Evolutionary conservation across 2,797 vertebrate genomes (phyloP), one percentile per base, ranked within the genome.

Genomic region (Sebastiscus albofasciatus): DNA sequence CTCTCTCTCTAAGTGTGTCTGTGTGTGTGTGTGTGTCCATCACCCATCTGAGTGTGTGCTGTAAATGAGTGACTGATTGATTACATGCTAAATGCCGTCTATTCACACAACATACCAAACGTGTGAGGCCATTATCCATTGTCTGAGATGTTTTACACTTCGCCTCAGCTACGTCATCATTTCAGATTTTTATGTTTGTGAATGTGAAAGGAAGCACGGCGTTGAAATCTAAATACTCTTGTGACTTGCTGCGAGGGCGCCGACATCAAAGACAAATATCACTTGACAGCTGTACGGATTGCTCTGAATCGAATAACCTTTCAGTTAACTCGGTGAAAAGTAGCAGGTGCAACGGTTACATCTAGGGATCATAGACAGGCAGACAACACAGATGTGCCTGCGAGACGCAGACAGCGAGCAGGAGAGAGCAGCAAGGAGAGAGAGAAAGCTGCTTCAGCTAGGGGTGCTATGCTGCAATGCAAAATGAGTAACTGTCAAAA

Each of bases 341-440:
- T 81, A 90, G 92, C 94, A 94, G 93, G 93, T 94, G 93, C 89
- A 78, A 79, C 64, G 78, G 90, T 90, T 92, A 88, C 92, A 87
- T 92, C 74, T 86, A 62, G 86, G 89, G 89, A 91, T 91, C 88
- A 88, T 75, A 90, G 90, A 81, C 82, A 77, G 82, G 81, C 89
- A 78, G 85, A 78, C 80, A 77, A 73, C 89, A 88, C 92, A 94
- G 91, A 93, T 94, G 93, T 93, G 91, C 59, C 87, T 82, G 75
- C 24, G 72, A 83, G 75, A 87, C 86, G 81, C 61, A 86, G 81
- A 73, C 72, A 80, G 82, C 22, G 27, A 79, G 80, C 58, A 26
- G 62, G 22, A 76, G 77, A 77, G 79, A 61, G 72, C n/a, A 18
- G 71, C 3, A 9, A 54, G 16, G 74, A 76, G 67, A 77, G 64